Evolutionary conservation across 2,113 vertebrate species (phyloP).

Genomic region (Silurus meridionalis): DNA sequence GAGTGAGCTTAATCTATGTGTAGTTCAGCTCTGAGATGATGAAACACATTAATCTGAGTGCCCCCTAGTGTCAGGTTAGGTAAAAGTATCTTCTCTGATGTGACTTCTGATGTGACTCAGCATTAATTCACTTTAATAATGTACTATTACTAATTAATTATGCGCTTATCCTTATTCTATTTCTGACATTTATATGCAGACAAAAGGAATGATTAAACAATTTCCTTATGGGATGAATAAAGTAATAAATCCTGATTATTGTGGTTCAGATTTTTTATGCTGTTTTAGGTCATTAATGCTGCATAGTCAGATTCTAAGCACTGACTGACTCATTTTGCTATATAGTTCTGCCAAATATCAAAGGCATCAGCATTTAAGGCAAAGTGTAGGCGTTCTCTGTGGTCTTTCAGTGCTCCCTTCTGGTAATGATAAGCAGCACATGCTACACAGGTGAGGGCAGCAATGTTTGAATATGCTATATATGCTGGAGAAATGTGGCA

Average conservation of each 20-base stretch:
- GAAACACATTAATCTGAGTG: not conserved
- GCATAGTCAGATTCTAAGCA: not conserved
- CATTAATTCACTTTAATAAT: not conserved
- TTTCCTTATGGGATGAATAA: too few species aligned
- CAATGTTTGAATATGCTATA: not conserved
- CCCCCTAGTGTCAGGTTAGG: not conserved
- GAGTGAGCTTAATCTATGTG: not conserved
- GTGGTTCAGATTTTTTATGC: not conserved
- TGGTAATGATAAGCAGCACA: not conserved
- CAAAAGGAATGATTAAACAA: not conserved
- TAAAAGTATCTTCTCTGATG: not conserved
- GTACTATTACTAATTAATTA: not conserved
- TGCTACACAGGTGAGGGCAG: not conserved
- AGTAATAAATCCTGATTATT: too few species aligned
- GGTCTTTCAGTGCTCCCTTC: not conserved
- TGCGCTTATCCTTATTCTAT: not conserved
- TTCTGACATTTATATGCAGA: not conserved
- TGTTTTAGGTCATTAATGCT: not conserved
- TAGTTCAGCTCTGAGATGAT: constrained; percentile 12
- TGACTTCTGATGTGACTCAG: not conserved
- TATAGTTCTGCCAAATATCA: not conserved
- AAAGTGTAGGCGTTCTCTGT: not conserved
- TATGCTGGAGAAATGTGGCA: not conserved
- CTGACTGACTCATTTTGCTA: not conserved
- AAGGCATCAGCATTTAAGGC: not conserved